These are phyloP conservation scores for Lochmaea capreae DNA, from an alignment of 2,888 invertebrate genomes.

Conservation along the genomic window DNA sequence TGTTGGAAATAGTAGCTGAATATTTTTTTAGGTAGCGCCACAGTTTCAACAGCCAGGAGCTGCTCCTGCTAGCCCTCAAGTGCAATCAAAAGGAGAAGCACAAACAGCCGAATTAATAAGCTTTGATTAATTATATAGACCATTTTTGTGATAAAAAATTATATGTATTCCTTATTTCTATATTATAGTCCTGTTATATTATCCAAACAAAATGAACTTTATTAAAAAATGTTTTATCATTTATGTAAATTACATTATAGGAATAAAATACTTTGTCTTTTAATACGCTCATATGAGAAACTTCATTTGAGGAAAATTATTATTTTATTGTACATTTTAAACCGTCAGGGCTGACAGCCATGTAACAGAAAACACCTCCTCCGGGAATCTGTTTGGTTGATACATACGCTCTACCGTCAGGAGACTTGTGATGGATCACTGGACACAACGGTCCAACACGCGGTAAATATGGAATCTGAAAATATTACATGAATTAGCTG, in stretches of 20 bases:
- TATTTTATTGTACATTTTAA: conserved; percentile 47
- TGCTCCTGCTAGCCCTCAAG: conserved; percentile 44
- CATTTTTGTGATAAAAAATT: conserved; percentile 30
- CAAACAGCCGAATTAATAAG: conserved; percentile 84
- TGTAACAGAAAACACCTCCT: conserved; percentile 69
- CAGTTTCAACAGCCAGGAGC: conserved; percentile 46
- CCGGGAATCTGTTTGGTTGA: conserved; percentile 68
- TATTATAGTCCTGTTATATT: conserved; percentile 15
- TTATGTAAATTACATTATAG: neutral
- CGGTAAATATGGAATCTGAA: conserved; percentile 65
- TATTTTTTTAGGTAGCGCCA: conserved; percentile 40
- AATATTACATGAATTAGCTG: neutral
- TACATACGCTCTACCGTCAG: conserved; percentile 69
- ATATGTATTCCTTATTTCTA: conserved; percentile 14
- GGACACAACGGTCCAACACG: conserved; percentile 68
- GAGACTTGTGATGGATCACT: conserved; percentile 66
- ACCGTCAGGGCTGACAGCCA: conserved; percentile 69
- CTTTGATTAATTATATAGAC: conserved; percentile 73
- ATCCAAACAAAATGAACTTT: conserved; percentile 6
- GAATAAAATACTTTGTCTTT: neutral
- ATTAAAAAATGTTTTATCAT: conserved; percentile 7
- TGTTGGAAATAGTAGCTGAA: neutral
- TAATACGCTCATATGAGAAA: neutral
- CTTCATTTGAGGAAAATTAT: neutral
- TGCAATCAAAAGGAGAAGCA: conserved; percentile 64